Evolutionary conservation across 2,888 invertebrate species (phyloP), one percentile per base, ranked within the genome.

Genomic region (Caenorhabditis panamensis): DNA sequence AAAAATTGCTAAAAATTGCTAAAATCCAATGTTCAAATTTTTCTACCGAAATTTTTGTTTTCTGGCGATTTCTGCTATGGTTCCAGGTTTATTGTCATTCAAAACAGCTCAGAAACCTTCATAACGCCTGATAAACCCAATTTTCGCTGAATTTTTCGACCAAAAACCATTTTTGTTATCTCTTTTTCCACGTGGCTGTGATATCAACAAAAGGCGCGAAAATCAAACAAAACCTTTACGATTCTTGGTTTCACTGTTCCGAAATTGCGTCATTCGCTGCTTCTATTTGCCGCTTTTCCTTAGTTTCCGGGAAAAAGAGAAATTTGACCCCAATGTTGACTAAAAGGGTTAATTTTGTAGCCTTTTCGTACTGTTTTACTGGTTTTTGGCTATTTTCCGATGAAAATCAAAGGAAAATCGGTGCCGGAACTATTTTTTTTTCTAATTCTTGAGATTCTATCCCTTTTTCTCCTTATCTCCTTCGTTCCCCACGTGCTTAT

Each of bases 151-250:
- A 41, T 41, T 41, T 41, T 9, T 13, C 41, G 41, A 41, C 16
- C 41, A 41, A 41, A 41, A 13, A 41, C 41, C 16, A 41, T n/a
- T n/a, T n/a, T n/a, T n/a, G n/a, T 41, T 16, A 41, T 9, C 13
- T 16, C 41, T 41, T 16, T 6, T 41, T 6, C 47, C 47, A 47
- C 47, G 47, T 47, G n/a, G n/a, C n/a, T n/a, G n/a, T n/a, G n/a
- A n/a, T n/a, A n/a, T n/a, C n/a, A n/a, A n/a, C 31, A 47, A 47
- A 18, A 47, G 47, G 47, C 47, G 47, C 47, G 18, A 47, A 47
- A 47, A 47, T 47, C 47, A 47, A 47, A 47, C 47, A 47, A 47
- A 47, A 31, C 31, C n/a, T n/a, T n/a, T n/a, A n/a, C n/a, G n/a
- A n/a, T n/a, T n/a, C n/a, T n/a, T 41, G 41, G 41, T 3, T 41